Evolutionary conservation across 2,797 vertebrate species (phyloP).

Genomic region (Hippopotamyrus pictus): DNA sequence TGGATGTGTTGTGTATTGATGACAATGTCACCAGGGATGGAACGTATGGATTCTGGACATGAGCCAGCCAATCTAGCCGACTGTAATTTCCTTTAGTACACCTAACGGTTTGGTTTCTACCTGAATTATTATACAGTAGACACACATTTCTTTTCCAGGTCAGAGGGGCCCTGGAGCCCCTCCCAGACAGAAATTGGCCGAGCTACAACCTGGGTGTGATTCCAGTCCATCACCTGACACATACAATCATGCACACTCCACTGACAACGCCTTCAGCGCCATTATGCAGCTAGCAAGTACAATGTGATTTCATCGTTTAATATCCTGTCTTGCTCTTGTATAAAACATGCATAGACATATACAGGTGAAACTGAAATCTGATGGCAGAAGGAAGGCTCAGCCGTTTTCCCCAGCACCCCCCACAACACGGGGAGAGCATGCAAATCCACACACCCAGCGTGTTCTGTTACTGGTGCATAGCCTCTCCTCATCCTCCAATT

Average conservation of each 20-base stretch:
- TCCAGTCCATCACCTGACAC: neutral
- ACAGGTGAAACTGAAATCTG: neutral
- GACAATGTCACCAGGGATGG: neutral
- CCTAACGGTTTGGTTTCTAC: neutral
- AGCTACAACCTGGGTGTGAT: neutral
- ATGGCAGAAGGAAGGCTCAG: neutral
- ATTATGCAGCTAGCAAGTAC: neutral
- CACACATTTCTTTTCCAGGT: neutral
- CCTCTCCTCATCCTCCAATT: neutral
- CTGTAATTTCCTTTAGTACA: neutral
- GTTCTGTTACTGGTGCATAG: neutral
- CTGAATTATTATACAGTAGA: neutral
- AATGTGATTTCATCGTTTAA: neutral
- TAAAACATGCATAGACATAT: neutral
- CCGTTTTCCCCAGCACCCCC: neutral
- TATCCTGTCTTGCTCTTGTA: neutral
- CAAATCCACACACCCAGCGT: neutral
- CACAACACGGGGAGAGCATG: neutral
- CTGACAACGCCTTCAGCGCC: neutral
- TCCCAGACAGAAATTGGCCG: neutral
- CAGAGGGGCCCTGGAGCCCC: neutral
- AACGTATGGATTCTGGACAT: neutral
- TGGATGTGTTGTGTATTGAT: neutral
- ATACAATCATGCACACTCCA: neutral
- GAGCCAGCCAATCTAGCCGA: neutral